These are phyloP conservation scores for Canis aureus DNA, from an alignment of 2,113 vertebrate genomes.

Conservation along the genomic window DNA sequence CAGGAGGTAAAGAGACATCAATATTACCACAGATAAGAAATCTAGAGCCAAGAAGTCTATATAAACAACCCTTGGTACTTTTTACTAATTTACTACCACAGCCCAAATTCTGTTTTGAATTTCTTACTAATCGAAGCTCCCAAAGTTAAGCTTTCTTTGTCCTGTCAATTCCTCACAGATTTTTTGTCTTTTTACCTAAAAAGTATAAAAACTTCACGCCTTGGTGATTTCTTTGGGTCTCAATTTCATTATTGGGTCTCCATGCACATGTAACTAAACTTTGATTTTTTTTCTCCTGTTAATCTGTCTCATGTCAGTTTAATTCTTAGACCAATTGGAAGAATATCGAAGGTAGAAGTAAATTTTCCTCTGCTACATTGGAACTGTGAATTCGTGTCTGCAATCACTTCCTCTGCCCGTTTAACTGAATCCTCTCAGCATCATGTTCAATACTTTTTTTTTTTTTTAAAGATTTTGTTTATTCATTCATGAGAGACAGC, in stretches of 20 bases:
- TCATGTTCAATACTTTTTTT: neutral
- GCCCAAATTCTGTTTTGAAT: neutral
- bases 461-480: too few relatives aligned
- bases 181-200: neutral
- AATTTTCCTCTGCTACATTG: neutral
- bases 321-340: neutral
- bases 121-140: neutral
- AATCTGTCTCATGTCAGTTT: neutral
- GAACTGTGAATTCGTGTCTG: neutral
- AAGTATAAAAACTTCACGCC: neutral
- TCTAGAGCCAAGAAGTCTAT: neutral
- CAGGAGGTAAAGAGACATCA: neutral
- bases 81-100: neutral
- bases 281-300: neutral
- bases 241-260: neutral
- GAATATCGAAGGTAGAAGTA: neutral
- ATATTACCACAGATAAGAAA: neutral
- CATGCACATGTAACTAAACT: neutral
- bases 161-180: neutral
- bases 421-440: slow-evolving; percentile 26
- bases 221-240: neutral
- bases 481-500: too few relatives aligned
- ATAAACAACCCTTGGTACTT: neutral
- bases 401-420: neutral
- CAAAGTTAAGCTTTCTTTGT: neutral